Percentiles rank a stretch among this genome's conserved stretches.
phyloP scores from a whole-genome alignment of 2,888 invertebrate species.

The Carcina quercana region DNA sequence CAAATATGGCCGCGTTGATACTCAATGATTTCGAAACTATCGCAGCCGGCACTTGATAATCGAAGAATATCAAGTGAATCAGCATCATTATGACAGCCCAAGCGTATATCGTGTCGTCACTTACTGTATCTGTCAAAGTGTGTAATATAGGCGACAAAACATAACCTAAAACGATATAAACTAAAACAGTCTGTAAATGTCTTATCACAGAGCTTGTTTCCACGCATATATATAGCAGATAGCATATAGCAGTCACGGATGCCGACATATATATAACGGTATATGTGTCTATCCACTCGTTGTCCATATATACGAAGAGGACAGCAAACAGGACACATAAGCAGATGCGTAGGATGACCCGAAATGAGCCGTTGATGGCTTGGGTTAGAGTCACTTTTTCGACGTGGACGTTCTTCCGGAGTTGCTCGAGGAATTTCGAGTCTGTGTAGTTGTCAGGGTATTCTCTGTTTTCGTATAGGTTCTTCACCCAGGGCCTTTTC shows the following conservation, averaged over 20 bases:
- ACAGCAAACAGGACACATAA: slow-evolving; percentile 82
- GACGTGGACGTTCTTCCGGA: slow-evolving; percentile 88
- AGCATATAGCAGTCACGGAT: slow-evolving; percentile 74
- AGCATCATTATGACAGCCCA: slow-evolving; percentile 92
- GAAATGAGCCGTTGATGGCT: slow-evolving; percentile 83
- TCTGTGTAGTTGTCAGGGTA: slow-evolving; percentile 96
- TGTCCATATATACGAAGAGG: slow-evolving; percentile 82
- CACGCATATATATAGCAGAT: slow-evolving; percentile 71
- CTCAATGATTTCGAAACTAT: slow-evolving; percentile 94
- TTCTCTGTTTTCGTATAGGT: slow-evolving; percentile 89
- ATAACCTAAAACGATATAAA: slow-evolving; percentile 90
- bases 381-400: slow-evolving; percentile 81
- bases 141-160: slow-evolving; percentile 93
- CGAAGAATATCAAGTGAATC: slow-evolving; percentile 92
- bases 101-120: slow-evolving; percentile 97
- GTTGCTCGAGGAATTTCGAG: slow-evolving; percentile 86
- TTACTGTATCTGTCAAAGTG: slow-evolving; percentile 96
- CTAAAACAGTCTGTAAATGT: slow-evolving; percentile 84
- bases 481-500: slow-evolving; percentile 85
- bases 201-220: slow-evolving; percentile 48
- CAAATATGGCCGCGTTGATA: slow-evolving; percentile 95
- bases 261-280: slow-evolving; percentile 76
- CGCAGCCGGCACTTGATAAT: slow-evolving; percentile 91
- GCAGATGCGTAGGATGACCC: slow-evolving; percentile 87
- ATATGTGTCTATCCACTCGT: slow-evolving; percentile 78